Evolutionary conservation across 1,140 invertebrate species (phyloP), one percentile per base, ranked within the genome.

Genomic region (Cepaea nemoralis): DNA sequence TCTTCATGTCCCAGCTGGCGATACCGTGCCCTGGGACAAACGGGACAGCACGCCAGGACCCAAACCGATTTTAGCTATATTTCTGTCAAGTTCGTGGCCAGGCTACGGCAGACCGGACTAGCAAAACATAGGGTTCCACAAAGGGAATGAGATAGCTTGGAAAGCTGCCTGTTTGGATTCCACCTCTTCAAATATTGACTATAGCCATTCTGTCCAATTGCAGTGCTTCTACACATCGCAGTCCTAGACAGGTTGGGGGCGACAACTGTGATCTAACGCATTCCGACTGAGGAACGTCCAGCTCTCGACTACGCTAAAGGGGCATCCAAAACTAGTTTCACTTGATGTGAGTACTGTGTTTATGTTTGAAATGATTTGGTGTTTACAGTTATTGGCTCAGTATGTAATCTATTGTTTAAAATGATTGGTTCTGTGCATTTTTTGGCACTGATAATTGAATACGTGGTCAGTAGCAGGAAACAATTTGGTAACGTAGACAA

Each of bases 181-280:
- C n/a, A 22, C 39, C 71, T 33, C 40, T 27, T 70, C 71, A 42
- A 74, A 74, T 74, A 74, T 74, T 74, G 71, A 74, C 71, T 45
- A 14, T 24, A 45, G 71, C 71, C 31, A 48, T 74, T 74, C 42
- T 48, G 71, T 48, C 71, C 71, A 42, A 48, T 74, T 74, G 39
- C 71, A 10, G 70, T 73, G 16, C 37, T 27, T 8, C 70, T 73
- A 39, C 35, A 73, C 40, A 27, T 42, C 12, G 27, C 70, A 22
- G 71, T 74, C 37, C 2, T 35, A 45, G 42, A 74, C 71, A 74
- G 71, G 71, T 74, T 74, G 71, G 71, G 14, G 71, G 71, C 71
- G 40, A 73, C 27, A 74, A 50, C 40, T 27, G 8, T 42, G 70
- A 73, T 50, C 71, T 50, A n/a, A n/a, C 24, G 71, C 71, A 74